Evolutionary conservation across 1,140 invertebrate species (phyloP).

Genomic region (Saxidomus purpurata): DNA sequence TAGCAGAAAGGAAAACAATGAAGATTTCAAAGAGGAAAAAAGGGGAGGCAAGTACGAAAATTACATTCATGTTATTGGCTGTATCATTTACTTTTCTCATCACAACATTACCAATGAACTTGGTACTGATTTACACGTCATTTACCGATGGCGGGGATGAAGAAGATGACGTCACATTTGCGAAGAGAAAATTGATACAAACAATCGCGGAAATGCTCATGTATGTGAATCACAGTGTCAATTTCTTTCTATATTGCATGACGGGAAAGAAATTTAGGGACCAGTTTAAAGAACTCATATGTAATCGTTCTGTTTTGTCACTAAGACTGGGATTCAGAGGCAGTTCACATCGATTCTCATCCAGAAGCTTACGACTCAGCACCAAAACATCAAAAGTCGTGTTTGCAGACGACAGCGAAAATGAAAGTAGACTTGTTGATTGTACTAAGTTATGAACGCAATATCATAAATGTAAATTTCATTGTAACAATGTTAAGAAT

Average conservation of each 20-base stretch:
- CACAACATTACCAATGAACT: conserved; percentile 84
- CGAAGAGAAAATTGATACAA: conserved; percentile 68
- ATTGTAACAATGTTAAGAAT: too few species aligned
- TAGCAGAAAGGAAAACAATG: not conserved
- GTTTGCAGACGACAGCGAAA: not conserved
- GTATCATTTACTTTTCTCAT: conserved; percentile 84
- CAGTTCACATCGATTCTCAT: not conserved
- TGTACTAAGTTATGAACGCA: too few species aligned
- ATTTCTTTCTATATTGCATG: conserved; percentile 86
- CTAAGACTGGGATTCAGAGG: not conserved
- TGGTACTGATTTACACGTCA: conserved; percentile 77
- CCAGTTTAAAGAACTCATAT: conserved; percentile 66
- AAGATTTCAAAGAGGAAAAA: not conserved
- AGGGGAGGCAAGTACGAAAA: conserved; percentile 73
- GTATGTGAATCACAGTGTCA: conserved; percentile 86
- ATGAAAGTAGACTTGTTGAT: too few species aligned
- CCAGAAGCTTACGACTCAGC: not conserved
- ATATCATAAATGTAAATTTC: too few species aligned
- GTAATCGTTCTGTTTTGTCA: not conserved
- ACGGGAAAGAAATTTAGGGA: conserved; percentile 85
- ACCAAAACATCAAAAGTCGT: not conserved
- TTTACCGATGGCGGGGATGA: conserved; percentile 71
- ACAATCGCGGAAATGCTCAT: conserved; percentile 84
- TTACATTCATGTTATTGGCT: conserved; percentile 84
- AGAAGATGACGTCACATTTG: conserved; percentile 68